These are phyloP conservation scores for Chlorops oryzae DNA, from an alignment of 1,140 invertebrate species.

Conservation along the genomic window DNA sequence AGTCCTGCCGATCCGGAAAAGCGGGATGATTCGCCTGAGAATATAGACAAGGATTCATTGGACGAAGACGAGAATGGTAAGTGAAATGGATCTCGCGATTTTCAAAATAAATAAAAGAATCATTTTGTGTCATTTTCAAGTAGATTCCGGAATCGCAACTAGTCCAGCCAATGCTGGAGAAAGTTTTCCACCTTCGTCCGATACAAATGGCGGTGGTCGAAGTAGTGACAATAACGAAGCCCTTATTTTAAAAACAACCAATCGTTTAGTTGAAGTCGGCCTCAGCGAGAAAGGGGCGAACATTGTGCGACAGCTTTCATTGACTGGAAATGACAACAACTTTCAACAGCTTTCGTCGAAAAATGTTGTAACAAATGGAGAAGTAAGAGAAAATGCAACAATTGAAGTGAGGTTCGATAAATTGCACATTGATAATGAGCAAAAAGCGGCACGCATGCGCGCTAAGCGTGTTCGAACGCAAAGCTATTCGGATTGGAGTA, in stretches of 20 bases:
- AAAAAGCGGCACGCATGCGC: constrained; percentile 9
- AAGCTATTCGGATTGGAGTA: constrained; percentile 49
- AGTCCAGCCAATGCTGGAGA: constrained; percentile 29
- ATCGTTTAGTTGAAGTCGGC: constrained; percentile 28
- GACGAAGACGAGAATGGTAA: constrained; percentile 45
- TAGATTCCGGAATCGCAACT: constrained; percentile 45
- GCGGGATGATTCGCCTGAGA: constrained; percentile 51
- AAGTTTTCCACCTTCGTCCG: constrained; percentile 9
- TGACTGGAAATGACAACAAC: constrained; percentile 2
- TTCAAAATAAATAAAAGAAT: too few relatives aligned
- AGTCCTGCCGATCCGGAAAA: constrained; percentile 45
- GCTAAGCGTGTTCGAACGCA: constrained; percentile 38
- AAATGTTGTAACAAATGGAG: constrained; percentile 8
- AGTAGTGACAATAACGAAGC: background rate
- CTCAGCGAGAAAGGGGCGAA: constrained; percentile 37
- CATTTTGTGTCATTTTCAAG: too few relatives aligned
- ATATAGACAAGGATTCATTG: constrained; percentile 51
- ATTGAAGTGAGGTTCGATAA: constrained; percentile 8
- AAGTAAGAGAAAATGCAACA: constrained; percentile 4
- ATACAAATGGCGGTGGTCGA: constrained; percentile 10
- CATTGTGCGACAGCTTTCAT: constrained; percentile 29
- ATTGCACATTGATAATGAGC: constrained; percentile 9
- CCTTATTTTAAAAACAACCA: too few relatives aligned
- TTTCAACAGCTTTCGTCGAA: background rate
- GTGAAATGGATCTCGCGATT: background rate